Conservation (phyloP, 1,140 invertebrate species). For the Drosophila sucinea region DNA sequence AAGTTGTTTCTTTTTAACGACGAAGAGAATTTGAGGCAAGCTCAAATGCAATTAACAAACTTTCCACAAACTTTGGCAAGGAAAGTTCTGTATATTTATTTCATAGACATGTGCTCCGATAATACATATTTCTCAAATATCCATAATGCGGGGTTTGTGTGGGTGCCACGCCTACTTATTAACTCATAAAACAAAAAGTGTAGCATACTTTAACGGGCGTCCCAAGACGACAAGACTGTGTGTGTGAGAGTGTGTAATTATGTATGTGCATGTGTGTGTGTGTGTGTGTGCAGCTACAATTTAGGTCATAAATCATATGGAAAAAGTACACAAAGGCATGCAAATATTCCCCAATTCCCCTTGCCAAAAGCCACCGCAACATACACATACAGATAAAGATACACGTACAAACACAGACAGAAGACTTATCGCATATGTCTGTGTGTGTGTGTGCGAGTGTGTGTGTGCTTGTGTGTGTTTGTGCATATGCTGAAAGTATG, state of each 20-base stretch:
- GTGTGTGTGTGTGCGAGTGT: background rate
- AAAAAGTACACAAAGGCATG: slow-evolving; percentile 75
- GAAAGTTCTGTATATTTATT: background rate
- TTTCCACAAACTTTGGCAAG: slow-evolving; percentile 1
- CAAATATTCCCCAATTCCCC: slow-evolving; percentile 71
- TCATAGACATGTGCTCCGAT: background rate
- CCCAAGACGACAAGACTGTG: slow-evolving; percentile 49
- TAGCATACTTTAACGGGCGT: slow-evolving; percentile 67
- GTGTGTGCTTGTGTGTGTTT: background rate
- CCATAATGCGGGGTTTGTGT: background rate
- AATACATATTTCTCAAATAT: slow-evolving; percentile 1
- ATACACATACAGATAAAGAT: slow-evolving; percentile 21
- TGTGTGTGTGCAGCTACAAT: slow-evolving; percentile 52
- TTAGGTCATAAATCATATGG: slow-evolving; percentile 79
- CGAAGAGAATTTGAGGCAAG: background rate
- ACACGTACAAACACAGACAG: slow-evolving; percentile 17
- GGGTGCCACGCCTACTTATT: slow-evolving; percentile 59
- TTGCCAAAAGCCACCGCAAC: slow-evolving; percentile 9
- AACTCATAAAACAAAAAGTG: slow-evolving; percentile 68
- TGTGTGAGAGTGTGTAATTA: slow-evolving; percentile 60
- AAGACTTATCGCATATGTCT: background rate
- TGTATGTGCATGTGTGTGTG: slow-evolving; percentile 38
- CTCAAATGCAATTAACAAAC: slow-evolving; percentile 5
- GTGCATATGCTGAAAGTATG: slow-evolving; percentile 68
- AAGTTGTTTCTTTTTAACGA: background rate